Evolutionary conservation across 2,797 vertebrate species (phyloP), one percentile per base, ranked within the genome.

Genomic region (Coreius guichenoti): DNA sequence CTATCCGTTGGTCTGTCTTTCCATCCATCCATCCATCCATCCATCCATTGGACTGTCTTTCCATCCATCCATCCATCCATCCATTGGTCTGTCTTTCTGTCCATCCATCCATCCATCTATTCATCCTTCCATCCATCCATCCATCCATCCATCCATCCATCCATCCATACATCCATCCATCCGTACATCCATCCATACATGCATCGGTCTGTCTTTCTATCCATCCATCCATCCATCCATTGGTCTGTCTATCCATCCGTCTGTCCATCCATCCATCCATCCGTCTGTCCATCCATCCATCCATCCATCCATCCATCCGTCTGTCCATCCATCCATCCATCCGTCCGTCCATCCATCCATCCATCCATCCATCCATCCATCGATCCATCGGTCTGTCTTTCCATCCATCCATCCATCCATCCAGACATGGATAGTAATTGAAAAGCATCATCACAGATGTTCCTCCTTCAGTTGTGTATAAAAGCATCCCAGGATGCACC

Each of bases 371-470:
- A 21, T 54, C 17, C 0, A 51, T 51, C 6, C 2, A 51, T 51
- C 0, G 0, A 19, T 51, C 2, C 1, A 8, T 54, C 13, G 2
- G 4, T 51, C 19, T 8, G 0, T 54, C 6, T 21, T 0, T 54
- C 51, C 0, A 3, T 9, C 19, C 1, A 8, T 54, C 17, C 8
- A 3, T 56, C 8, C 8, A 8, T 54, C 19, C 3, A 8, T 54
- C 19, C 8, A 8, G 54, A 56, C 23, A 58, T n/a, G n/a, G 58
- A 63, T 16, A 63, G 12, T 63, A 5, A 29, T 63, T 63, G 26
- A 29, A 63, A 29, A 29, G 26, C 61, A 16, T 63, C n/a, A 63
- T 63, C 13, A 29, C 13, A 29, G 13, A 29, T 63, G 26, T 63
- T 63, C 61, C 26, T 16, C 26, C 26, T 8, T 63, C 5, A 16